Evolutionary conservation across 2,797 vertebrate genomes (phyloP), one percentile per base, ranked within the genome.

Genomic region (Myiotriccus ornatus): DNA sequence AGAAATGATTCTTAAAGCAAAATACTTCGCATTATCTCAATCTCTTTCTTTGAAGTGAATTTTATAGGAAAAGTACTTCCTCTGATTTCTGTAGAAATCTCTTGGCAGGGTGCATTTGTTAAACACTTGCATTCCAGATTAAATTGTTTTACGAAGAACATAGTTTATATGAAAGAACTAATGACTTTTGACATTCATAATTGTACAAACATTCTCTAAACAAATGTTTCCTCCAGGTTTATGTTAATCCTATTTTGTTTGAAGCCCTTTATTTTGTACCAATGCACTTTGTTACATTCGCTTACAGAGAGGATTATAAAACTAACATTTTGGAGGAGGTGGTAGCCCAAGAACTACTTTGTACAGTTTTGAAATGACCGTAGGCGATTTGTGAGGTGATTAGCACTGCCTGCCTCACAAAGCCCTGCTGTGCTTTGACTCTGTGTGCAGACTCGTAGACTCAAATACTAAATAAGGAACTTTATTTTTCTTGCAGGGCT

Each of bases 401-500:
- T 47, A 86, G 55, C 68, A 22, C 62, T 59, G 73, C 65, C 53
- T 60, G 55, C 50, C 34, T 86, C 56, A 23, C 65, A 65, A n/a
- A 80, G 43, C 56, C 62, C 60, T 75, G 53, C 87, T 70, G 56
- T 50, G 75, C 49, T 50, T 71, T 69, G 68, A 65, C 75, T 92
- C 52, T 47, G 19, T 64, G 23, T 60, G 44, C 55, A 81, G 41
- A 21, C 37, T 74, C 57, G 9, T 63, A 34, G 23, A 32, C 25
- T 77, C 7, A 91, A 70, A 30, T 81, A 52, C 55, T 67, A 53
- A 87, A 59, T 60, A 73, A 71, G 49, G 67, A 52, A 53, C 63
- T 86, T 59, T 5, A 10, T 49, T 93, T 91, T 73, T 76, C 71
- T 71, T 87, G 23, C 80, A 99, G 99, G 99, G 99, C 50, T 98